Evolutionary conservation across 2,888 invertebrate genomes (phyloP).

Genomic region (Sinotaia quadrata): DNA sequence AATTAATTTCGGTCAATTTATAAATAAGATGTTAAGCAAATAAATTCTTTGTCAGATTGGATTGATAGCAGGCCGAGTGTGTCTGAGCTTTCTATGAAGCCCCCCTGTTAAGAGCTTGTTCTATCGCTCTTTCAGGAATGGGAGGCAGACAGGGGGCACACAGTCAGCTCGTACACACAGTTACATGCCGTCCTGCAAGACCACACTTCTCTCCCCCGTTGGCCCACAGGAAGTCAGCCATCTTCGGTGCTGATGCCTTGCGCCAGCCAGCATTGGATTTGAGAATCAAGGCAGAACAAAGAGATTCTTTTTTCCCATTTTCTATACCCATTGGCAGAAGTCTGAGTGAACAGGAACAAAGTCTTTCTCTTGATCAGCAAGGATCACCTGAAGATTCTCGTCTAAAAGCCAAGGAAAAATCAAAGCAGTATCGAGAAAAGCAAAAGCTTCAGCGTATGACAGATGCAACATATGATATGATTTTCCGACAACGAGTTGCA

Average conservation of each 20-base stretch:
- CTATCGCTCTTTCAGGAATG: slow-evolving; percentile 8
- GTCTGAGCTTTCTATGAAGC: background rate
- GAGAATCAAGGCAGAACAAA: slow-evolving; percentile 6
- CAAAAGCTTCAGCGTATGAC: slow-evolving; percentile 9
- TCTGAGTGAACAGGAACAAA: background rate
- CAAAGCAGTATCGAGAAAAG: slow-evolving; percentile 9
- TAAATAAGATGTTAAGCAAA: no score
- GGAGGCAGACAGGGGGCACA: slow-evolving; percentile 12
- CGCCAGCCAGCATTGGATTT: slow-evolving; percentile 12
- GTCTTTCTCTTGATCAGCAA: background rate
- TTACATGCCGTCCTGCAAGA: background rate
- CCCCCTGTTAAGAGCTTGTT: slow-evolving; percentile 16
- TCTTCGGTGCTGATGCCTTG: background rate
- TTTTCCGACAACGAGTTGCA: slow-evolving; percentile 8
- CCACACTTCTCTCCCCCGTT: background rate
- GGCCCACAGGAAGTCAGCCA: slow-evolving; percentile 5
- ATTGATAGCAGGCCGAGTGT: slow-evolving; percentile 7
- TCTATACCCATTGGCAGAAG: background rate
- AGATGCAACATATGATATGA: slow-evolving; percentile 2
- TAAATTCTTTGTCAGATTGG: no score
- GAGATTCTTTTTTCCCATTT: background rate
- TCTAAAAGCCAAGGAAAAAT: slow-evolving; percentile 4
- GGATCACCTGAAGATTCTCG: background rate
- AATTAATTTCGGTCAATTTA: no score
- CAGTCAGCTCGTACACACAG: slow-evolving; percentile 7